Evolutionary conservation across 2,888 invertebrate genomes (phyloP).

Genomic region (Caenorhabditis macrosperma): DNA sequence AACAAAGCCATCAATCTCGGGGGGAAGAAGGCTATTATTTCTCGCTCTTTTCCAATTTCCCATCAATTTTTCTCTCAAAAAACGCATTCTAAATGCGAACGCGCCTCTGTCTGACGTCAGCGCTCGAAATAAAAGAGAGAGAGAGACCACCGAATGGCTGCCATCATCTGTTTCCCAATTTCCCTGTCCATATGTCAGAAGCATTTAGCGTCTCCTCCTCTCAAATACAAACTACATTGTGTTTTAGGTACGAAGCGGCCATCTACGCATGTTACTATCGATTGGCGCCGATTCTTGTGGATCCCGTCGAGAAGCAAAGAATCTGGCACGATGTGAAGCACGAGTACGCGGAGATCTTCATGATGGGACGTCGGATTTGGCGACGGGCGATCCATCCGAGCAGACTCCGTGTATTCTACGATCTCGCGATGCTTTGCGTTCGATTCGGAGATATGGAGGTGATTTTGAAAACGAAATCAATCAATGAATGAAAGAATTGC

Average conservation of each 20-base stretch:
- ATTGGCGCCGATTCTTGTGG: constrained; percentile 67
- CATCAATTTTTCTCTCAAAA: not conserved
- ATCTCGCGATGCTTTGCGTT: constrained; percentile 70
- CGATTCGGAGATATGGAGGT: constrained; percentile 67
- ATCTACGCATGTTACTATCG: constrained; percentile 74
- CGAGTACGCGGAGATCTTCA: constrained; percentile 72
- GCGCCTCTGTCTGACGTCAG: constrained; percentile 12
- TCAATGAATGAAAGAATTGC: not conserved
- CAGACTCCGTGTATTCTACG: constrained; percentile 70
- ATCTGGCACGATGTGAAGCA: constrained; percentile 70
- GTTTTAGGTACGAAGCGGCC: constrained; percentile 71
- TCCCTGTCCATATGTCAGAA: not conserved
- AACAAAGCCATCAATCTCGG: not conserved
- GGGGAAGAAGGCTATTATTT: not conserved
- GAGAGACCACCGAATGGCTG: constrained; percentile 6
- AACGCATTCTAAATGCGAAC: too few relatives aligned
- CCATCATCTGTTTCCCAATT: not conserved
- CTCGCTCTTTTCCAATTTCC: constrained; percentile 9
- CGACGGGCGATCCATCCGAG: constrained; percentile 69
- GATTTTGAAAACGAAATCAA: not conserved
- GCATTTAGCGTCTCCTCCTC: not conserved
- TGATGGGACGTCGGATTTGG: constrained; percentile 73
- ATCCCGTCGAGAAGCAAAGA: constrained; percentile 61
- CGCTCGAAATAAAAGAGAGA: constrained; percentile 8
- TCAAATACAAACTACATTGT: not conserved